These are phyloP conservation scores for Stenodera caucasica DNA, from an alignment of 2,888 invertebrate species.

Conservation along the genomic window DNA sequence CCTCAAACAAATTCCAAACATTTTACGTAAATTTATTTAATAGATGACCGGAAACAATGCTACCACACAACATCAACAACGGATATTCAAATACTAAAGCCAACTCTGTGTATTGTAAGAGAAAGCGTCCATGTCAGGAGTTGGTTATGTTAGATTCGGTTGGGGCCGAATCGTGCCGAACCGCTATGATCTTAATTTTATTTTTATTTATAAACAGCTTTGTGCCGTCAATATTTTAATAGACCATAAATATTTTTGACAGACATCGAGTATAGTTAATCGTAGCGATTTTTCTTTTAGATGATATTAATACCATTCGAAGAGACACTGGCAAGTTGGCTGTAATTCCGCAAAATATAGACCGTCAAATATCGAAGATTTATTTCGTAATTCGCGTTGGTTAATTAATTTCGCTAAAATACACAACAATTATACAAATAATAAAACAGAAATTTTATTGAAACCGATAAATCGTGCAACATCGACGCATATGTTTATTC, in stretches of 20 bases:
- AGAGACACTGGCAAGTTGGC: background rate
- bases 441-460: background rate
- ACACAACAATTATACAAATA: background rate
- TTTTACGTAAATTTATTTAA: slow-evolving; percentile 2
- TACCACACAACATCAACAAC: slow-evolving; percentile 14
- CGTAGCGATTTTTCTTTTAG: slow-evolving; percentile 3
- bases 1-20: slow-evolving; percentile 13
- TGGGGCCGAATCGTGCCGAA: slow-evolving; percentile 16
- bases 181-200: slow-evolving; percentile 10
- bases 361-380: background rate
- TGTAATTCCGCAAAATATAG: background rate
- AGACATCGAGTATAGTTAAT: slow-evolving; percentile 10
- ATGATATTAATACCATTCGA: slow-evolving; percentile 1
- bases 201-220: slow-evolving; percentile 23
- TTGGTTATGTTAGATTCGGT: slow-evolving; percentile 1
- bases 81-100: slow-evolving; percentile 25
- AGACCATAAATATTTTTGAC: slow-evolving; percentile 21
- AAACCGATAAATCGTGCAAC: background rate
- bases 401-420: background rate
- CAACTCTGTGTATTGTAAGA: slow-evolving; percentile 14
- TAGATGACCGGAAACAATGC: background rate
- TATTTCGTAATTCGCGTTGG: background rate
- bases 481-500: background rate
- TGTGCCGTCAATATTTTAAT: slow-evolving; percentile 19
- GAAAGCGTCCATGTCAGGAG: slow-evolving; percentile 25